Evolutionary conservation across 2,888 invertebrate species (phyloP), one percentile per base, ranked within the genome.

Genomic region (Plutella xylostella): DNA sequence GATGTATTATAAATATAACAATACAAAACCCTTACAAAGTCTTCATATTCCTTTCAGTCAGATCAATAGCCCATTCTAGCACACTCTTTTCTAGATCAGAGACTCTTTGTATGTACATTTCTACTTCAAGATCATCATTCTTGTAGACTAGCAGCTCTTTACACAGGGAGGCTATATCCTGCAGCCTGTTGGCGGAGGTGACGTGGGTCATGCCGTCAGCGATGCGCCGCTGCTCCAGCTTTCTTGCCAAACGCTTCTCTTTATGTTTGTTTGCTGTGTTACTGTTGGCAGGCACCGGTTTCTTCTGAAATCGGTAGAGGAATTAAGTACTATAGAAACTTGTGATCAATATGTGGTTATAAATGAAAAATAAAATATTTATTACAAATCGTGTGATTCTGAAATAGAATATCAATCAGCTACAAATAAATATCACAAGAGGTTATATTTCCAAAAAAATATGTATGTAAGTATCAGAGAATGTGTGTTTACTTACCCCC

Each of bases 1-100:
- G 15, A 28, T 28, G 28, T 12, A 9, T 12, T 28, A n/a, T 4
- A 28, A 6, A n/a, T 28, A 28, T n/a, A 28, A 9, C 22, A 22
- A 22, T 22, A 22, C 22, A 6, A 22, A 6, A 22, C 22, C 9
- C 37, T 37, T 88, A 94, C 88, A 91, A 76, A 48, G 78, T 63
- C 69, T 90, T 89, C 93, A 94, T 93, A 68, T 95, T 95, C 51
- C 85, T 84, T 65, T 91, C 90, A 48, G 92, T 90, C 20, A 95
- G 82, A 57, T 90, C 85, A 58, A 92, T 90, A 38, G 90, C 87
- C 91, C 92, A 93, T 28, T 89, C 77, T 25, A 88, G 67, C 6
- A 86, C 82, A 48, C 75, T 74, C 44, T 85, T 74, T 43, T 87
- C 83, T 42, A 93, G 69, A 47, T 89, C 75, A 38, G 68, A 68